Evolutionary conservation across 1,140 invertebrate genomes (phyloP).

Genomic region (Spodoptera litura): DNA sequence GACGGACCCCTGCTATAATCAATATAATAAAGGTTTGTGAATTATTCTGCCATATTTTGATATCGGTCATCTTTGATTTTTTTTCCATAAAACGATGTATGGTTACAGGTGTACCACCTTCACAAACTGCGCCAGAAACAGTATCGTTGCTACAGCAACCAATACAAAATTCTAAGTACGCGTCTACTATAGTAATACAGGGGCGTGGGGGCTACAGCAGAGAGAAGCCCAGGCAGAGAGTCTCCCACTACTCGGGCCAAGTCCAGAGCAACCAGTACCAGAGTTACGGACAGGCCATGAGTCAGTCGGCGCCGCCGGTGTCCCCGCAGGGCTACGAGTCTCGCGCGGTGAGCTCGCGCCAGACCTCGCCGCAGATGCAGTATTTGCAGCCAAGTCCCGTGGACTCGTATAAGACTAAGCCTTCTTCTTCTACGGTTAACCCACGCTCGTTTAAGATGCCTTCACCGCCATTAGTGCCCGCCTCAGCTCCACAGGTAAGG

Average conservation of each 20-base stretch:
- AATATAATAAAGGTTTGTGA: conserved; percentile 72
- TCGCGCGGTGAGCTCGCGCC: conserved; percentile 54
- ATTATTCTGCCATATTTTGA: neutral
- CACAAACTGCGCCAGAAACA: conserved; percentile 79
- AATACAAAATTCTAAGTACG: conserved; percentile 74
- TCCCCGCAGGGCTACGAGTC: conserved; percentile 58
- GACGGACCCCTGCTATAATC: conserved; percentile 65
- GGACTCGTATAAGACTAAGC: conserved; percentile 69
- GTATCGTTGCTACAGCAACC: conserved; percentile 80
- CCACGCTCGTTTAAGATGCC: conserved; percentile 78
- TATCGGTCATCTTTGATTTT: neutral
- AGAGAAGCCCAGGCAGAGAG: conserved; percentile 73
- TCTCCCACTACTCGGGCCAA: conserved; percentile 65
- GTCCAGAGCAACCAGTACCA: conserved; percentile 70
- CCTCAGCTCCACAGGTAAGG: conserved; percentile 69
- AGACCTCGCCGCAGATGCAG: conserved; percentile 65
- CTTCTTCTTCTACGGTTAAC: conserved; percentile 52
- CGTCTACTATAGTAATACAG: conserved; percentile 71
- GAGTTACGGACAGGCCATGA: conserved; percentile 62
- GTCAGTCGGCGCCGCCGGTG: conserved; percentile 46
- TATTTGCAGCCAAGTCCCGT: conserved; percentile 70
- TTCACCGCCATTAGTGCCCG: conserved; percentile 71
- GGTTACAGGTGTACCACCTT: conserved; percentile 67
- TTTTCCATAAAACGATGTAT: neutral
- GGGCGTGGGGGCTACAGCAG: conserved; percentile 67